Evolutionary conservation across 2,888 invertebrate species (phyloP), one percentile per base, ranked within the genome.

Genomic region (Euplexia lucipara): DNA sequence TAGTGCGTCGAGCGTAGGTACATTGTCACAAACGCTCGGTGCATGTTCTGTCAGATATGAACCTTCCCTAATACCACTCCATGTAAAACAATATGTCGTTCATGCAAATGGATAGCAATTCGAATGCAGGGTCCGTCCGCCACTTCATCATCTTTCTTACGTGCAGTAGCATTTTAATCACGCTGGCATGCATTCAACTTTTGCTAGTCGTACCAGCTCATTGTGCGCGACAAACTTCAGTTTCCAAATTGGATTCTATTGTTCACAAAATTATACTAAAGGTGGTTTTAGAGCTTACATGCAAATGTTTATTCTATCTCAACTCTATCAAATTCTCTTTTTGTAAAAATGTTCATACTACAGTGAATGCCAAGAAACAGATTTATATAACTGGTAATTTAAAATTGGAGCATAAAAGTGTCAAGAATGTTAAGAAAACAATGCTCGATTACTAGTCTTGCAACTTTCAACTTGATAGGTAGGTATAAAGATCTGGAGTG

Each of bases 121-220:
- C 14, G 42, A 64, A 76, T 70, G 64, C 77, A 32, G 35, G 12
- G 9, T 16, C 8, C 20, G 18, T 60, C n/a, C 20, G 12, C 14
- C 39, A 32, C 35, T 41, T 56, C 41, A 45, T 60, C 78, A 77
- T 64, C 45, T 58, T 45, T 73, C 47, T 68, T 41, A 70, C 58
- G 51, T 64, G 71, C 59, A 52, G n/a, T 30, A 47, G 64, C 72
- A 71, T 76, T 70, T 71, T 64, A 73, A 71, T 73, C 64, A 71
- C 8, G 64, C 52, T 59, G 77, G 64, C 64, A 48, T 63, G 22
- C 52, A 77, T 64, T 71, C 78, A 64, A 37, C 47, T 52, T 20
- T 26, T 20, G 30, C 41, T 18, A 2, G n/a, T n/a, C n/a, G 26
- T 30, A n/a, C 41, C 12, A 30, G 16, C 10, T 18, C 52, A 57